phyloP scores from a whole-genome alignment of 2,888 invertebrate genomes.

The Lasius platythorax region DNA sequence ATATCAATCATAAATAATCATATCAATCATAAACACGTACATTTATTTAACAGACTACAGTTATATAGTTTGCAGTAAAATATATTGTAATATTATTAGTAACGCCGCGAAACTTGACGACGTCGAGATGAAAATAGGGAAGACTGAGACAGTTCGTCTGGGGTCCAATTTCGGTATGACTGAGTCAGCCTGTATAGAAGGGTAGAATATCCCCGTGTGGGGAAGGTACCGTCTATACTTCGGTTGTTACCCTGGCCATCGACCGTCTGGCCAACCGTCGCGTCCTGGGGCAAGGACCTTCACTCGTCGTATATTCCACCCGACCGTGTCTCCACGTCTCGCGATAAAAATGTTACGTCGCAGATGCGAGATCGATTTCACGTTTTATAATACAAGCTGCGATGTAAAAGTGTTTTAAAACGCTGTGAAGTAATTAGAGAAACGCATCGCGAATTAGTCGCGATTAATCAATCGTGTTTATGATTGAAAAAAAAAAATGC shows the following conservation, averaged over 20 bases:
- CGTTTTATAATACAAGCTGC: not conserved
- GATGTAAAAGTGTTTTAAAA: not conserved
- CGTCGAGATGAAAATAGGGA: conserved; percentile 14
- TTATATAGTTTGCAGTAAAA: not conserved
- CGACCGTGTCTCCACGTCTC: conserved; percentile 50
- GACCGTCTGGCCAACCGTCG: conserved; percentile 80
- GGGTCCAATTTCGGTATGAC: conserved; percentile 10
- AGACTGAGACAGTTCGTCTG: conserved; percentile 23
- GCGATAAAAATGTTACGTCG: conserved; percentile 47
- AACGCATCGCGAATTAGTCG: not conserved
- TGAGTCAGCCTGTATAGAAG: conserved; percentile 41
- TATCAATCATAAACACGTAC: conserved; percentile 23
- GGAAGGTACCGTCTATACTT: conserved; percentile 70
- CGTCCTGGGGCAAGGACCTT: conserved; percentile 84
- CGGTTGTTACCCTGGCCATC: conserved; percentile 83
- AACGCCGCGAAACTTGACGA: not conserved
- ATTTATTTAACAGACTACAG: conserved; percentile 26
- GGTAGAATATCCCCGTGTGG: conserved; percentile 60
- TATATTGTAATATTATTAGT: not conserved
- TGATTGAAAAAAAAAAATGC: not conserved
- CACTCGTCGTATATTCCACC: conserved; percentile 68
- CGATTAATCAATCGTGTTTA: not conserved
- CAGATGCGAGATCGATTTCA: conserved; percentile 42
- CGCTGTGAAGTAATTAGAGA: not conserved
- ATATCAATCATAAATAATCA: conserved; percentile 29